These are phyloP conservation scores for Caenorhabditis latens DNA, from an alignment of 1,140 invertebrate species.

Conservation along the genomic window DNA sequence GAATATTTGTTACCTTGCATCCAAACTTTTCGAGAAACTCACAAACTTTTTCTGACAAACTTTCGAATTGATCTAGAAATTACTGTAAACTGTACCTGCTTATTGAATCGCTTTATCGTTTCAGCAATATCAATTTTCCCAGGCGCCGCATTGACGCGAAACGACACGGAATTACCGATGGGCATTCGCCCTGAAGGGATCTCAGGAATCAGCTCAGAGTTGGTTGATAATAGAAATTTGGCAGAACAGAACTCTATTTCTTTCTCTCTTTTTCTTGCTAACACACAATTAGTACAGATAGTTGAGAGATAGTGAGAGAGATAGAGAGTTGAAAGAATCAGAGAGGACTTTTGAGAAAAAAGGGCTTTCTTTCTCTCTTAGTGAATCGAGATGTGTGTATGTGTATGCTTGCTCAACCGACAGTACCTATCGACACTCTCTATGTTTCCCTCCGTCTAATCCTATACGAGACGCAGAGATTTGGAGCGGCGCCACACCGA, in stretches of 20 bases:
- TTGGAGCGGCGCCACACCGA: constrained; percentile 25
- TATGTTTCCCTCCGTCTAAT: not conserved
- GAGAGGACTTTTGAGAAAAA: constrained; percentile 2
- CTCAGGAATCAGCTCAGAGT: not conserved
- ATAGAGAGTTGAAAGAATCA: not conserved
- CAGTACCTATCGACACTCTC: constrained; percentile 25
- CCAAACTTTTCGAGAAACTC: too few species aligned
- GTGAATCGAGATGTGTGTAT: not conserved
- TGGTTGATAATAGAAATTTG: not conserved
- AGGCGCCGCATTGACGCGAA: constrained; percentile 48
- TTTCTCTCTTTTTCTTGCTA: not conserved
- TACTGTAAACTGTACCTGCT: constrained; percentile 6
- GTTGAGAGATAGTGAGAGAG: not conserved
- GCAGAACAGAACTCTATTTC: constrained; percentile 36
- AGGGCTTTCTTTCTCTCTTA: constrained; percentile 3
- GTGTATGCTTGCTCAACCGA: constrained; percentile 41
- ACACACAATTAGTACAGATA: constrained; percentile 32
- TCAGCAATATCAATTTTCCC: constrained; percentile 50
- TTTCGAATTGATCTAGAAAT: not conserved
- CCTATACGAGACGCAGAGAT: constrained; percentile 26
- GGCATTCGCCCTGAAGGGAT: not conserved
- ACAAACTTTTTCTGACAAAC: not conserved
- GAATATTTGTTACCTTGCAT: too few species aligned
- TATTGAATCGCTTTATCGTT: constrained; percentile 49
- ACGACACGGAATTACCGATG: constrained; percentile 47